Evolutionary conservation across 2,113 vertebrate genomes (phyloP), one percentile per base, ranked within the genome.

Genomic region (Megalops atlanticus): DNA sequence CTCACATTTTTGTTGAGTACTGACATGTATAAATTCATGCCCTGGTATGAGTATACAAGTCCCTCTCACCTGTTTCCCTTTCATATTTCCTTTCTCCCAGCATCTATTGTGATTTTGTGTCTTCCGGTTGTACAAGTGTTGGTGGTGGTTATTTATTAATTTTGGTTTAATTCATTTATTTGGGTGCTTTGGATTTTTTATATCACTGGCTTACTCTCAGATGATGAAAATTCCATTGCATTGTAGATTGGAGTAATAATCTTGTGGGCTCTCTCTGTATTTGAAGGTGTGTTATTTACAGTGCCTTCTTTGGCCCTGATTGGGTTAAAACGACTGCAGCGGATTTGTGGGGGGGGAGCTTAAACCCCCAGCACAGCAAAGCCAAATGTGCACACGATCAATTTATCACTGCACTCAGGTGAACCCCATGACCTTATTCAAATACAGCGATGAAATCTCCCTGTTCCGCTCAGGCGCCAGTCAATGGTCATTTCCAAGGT

Each of bases 61-160:
- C 64, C 69, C 76, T 87, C 85, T 21, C n/a, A 84, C 8, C 49
- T 54, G 36, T 82, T 35, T 83, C 83, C 7, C 39, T 82, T 40
- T 75, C 79, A 74, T 81, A 68, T 87, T 75, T 64, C 80, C 49
- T 35, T 80, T 10, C 5, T 43, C 40, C 54, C 11, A 36, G 1
- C 33, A 11, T 76, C 27, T 49, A 10, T 74, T 12, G 38, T 27
- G 74, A 27, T 2, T 21, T 54, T 52, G 12, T n/a, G 2, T 27
- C 45, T n/a, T 68, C 31, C 78, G 81, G 43, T 87, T 84, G 52
- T 87, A 85, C 78, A 84, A 88, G 82, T 84, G 87, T 76, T 87
- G 86, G 86, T 90, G 72, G 84, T n/a, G 85, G 83, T 90, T 76
- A 91, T 87, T 39, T 58, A 14, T 5, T 45, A 47, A 5, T 47